Conservation (phyloP, 2,888 invertebrate genomes). For the Meliscaeva auricollis region DNA sequence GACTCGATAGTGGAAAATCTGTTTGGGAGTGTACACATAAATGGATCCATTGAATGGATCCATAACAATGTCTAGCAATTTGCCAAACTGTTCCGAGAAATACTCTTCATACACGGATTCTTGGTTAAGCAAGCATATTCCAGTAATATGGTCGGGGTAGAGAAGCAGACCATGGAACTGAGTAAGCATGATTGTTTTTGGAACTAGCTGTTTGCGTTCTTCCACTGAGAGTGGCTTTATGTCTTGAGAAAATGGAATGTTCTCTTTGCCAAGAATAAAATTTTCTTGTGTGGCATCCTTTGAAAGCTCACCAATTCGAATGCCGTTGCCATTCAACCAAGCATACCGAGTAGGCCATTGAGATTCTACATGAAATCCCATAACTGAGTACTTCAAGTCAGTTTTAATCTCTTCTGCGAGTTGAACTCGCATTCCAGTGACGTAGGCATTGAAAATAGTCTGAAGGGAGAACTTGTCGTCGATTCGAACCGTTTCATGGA, state of each 20-base stretch:
- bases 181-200: conserved; percentile 92
- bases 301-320: conserved; percentile 90
- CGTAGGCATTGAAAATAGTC: conserved; percentile 79
- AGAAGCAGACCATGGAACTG: conserved; percentile 95
- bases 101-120: conserved; percentile 94
- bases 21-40: conserved; percentile 94
- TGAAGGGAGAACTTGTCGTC: conserved; percentile 91
- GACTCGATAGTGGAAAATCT: conserved; percentile 94
- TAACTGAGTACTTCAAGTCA: conserved; percentile 89
- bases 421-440: conserved; percentile 79
- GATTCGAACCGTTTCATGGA: conserved; percentile 90
- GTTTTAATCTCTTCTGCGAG: conserved; percentile 90
- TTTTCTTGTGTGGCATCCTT: conserved; percentile 49
- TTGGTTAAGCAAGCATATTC: conserved; percentile 93
- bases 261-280: conserved; percentile 64
- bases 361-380: conserved; percentile 91
- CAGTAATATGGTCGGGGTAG: conserved; percentile 92
- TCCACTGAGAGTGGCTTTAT: conserved; percentile 79
- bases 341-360: conserved; percentile 91
- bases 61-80: conserved; percentile 91
- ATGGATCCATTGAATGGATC: conserved; percentile 92
- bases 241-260: conserved; percentile 66
- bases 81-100: conserved; percentile 92
- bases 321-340: conserved; percentile 94
- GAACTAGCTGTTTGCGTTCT: conserved; percentile 84